Base-by-base conservation (phyloP, 2,113 vertebrate species). In the Mugil cephalus region DNA sequence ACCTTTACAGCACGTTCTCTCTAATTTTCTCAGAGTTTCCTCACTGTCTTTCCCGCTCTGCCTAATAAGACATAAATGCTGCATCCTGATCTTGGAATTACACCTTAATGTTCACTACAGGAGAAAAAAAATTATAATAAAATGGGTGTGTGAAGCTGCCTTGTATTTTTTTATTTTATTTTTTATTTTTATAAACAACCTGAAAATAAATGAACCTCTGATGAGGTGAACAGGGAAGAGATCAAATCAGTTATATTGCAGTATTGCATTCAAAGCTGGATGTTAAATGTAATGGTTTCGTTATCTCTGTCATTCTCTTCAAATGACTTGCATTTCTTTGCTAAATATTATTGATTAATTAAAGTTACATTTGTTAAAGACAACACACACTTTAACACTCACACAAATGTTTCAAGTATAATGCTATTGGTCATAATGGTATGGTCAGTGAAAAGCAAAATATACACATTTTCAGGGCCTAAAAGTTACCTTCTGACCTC, bases 1-100 rank as follows among this genome's bases (percentile, higher is more conserved):
- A 82, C 83, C 72, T 85, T 74, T 64, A 59, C 39, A 54, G n/a
- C 60, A 24, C 12, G 54, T 43, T 19, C 38, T 66, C 7, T 11
- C 14, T 10, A 38, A 54, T 36, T 64, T 18, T 42, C 62, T 40
- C 14, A 60, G 24, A 17, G 24, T 24, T 6, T 53, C 43, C 40
- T 10, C 54, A 7, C 46, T 46, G n/a, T 40, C 24, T 54, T 11
- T 21, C 19, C 18, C 47, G 36, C 36, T 54, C 10, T 52, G 24
- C 5, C 24, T 30, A 60, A 58, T 34, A 53, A 63, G 10, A 15
- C 21, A 68, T 35, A 59, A 53, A 67, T 45, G 13, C 15, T 53
- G 39, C 38, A 45, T 35, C 11, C 19, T 70, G 17, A 78, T 61
- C 18, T 53, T 46, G 42, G 12, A 53, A 46, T 2, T 17, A 5